Conservation (phyloP, 37 sponge, comb jelly and placozoan species). For the Aplysina aerophoba region DNA sequence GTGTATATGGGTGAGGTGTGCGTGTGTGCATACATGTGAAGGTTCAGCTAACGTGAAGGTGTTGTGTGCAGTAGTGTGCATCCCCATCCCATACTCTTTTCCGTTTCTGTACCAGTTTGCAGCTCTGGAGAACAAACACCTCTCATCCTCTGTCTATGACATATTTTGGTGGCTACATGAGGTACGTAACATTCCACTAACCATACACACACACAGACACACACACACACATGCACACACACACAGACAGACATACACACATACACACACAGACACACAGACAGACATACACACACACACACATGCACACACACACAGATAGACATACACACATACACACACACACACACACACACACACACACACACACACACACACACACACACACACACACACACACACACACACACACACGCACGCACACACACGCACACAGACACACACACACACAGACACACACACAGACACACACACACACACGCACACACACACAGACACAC, state of each 20-base stretch:
- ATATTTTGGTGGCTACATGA: slow-evolving; percentile 58
- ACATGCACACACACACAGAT: no score
- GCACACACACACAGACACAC: no score
- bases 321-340: no score
- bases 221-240: slow-evolving; percentile 35
- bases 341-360: no score
- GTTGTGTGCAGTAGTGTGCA: background rate
- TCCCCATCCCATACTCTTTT: background rate
- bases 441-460: no score
- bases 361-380: no score
- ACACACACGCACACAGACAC: no score
- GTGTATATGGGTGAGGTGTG: no score
- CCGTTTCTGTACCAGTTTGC: slow-evolving; percentile 52
- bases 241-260: background rate
- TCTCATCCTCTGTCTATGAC: slow-evolving; percentile 57
- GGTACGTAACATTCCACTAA: slow-evolving; percentile 58
- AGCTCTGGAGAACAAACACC: slow-evolving; percentile 47
- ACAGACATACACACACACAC: no score
- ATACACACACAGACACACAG: no score
- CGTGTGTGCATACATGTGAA: background rate
- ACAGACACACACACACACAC: no score
- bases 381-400: no score
- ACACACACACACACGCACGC: background rate
- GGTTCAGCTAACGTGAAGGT: background rate
- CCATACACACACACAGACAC: slow-evolving; percentile 38